Conservation (phyloP, 2,113 vertebrate species). For the Nipponia nippon region DNA sequence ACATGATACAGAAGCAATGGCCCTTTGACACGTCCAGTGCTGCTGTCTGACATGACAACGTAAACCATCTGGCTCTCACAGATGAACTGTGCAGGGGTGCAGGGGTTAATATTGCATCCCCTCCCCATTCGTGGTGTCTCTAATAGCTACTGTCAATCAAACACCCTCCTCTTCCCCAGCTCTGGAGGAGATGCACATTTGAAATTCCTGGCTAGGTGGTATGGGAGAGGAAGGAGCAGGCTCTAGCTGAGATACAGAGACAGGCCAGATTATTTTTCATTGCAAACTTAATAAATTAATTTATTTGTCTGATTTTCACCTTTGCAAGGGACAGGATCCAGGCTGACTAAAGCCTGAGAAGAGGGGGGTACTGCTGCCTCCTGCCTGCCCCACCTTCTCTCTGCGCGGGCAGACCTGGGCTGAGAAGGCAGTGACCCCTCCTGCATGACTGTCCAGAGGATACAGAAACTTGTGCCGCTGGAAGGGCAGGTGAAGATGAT, state of each 20-base stretch:
- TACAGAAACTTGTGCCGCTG: neutral
- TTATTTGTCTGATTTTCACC: neutral
- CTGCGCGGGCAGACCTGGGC: neutral
- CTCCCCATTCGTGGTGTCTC: neutral
- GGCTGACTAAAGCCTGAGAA: neutral
- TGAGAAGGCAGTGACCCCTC: neutral
- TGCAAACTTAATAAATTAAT: neutral
- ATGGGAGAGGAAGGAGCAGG: neutral
- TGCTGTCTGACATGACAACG: constrained; percentile 20
- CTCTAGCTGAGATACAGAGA: neutral
- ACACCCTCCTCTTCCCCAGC: neutral
- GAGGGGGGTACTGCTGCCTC: neutral
- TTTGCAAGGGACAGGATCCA: neutral
- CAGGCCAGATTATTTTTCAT: neutral
- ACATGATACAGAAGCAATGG: neutral
- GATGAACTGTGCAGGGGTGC: neutral
- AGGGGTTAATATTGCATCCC: neutral
- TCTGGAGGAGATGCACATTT: neutral
- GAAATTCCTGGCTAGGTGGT: neutral
- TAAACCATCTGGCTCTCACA: constrained; percentile 47
- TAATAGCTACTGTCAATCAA: constrained; percentile 38
- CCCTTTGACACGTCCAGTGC: neutral
- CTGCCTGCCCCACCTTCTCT: neutral
- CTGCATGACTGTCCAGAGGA: neutral
- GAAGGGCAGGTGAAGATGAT: neutral